Percentiles rank a stretch among this genome's conserved stretches.
Evolutionary conservation across 1,140 invertebrate species (phyloP).

Genomic region (Ptiloglossa arizonensis): DNA sequence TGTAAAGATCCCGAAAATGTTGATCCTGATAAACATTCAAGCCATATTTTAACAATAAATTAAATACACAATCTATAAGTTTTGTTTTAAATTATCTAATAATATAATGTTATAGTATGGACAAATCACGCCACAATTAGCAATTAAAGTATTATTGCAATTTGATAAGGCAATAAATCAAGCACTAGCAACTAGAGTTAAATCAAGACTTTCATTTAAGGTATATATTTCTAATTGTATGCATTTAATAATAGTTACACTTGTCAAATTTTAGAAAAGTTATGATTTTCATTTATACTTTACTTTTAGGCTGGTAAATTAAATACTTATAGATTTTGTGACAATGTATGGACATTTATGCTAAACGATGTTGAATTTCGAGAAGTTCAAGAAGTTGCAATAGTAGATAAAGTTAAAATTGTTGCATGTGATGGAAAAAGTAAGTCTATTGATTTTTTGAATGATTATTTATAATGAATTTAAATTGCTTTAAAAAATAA

Average conservation of each 20-base stretch:
- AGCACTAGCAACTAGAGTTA: conserved; percentile 95
- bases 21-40: background rate
- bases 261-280: conserved; percentile 8
- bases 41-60: background rate
- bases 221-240: conserved; percentile 74
- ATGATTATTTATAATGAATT: conserved; percentile 1
- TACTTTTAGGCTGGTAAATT: conserved; percentile 92
- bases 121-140: conserved; percentile 96
- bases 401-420: conserved; percentile 99
- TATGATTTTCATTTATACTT: conserved; percentile 51
- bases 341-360: conserved; percentile 99
- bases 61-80: background rate
- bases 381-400: conserved; percentile 96
- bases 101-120: conserved; percentile 90
- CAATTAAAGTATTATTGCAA: conserved; percentile 95
- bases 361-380: conserved; percentile 98
- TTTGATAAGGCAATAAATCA: conserved; percentile 99
- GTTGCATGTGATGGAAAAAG: conserved; percentile 99
- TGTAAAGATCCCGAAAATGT: background rate
- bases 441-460: conserved; percentile 79
- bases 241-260: background rate
- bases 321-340: conserved; percentile 99
- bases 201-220: conserved; percentile 96
- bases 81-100: conserved; percentile 29
- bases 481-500: conserved; percentile 13